Evolutionary conservation across 1,140 invertebrate genomes (phyloP).

Genomic region (Hylaeus volcanicus): DNA sequence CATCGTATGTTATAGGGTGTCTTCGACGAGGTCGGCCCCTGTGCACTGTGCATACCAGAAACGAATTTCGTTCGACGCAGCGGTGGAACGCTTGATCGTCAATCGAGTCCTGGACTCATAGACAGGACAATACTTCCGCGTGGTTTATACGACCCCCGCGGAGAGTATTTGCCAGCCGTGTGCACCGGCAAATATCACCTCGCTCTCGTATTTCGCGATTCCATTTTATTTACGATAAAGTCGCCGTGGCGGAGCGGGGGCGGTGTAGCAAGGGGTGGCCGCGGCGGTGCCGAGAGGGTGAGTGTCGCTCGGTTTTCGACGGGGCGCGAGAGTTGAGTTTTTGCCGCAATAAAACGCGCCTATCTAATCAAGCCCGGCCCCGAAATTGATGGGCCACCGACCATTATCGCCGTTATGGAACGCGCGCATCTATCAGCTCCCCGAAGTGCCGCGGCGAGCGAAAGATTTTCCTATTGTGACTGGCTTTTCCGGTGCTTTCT

Average conservation of each 20-base stretch:
- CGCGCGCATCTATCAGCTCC: slow-evolving; percentile 56
- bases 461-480: slow-evolving; percentile 52
- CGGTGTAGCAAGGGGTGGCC: neutral
- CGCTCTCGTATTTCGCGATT: slow-evolving; percentile 68
- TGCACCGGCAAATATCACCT: slow-evolving; percentile 51
- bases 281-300: neutral
- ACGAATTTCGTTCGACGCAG: neutral
- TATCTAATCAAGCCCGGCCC: slow-evolving; percentile 71
- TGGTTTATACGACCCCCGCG: slow-evolving; percentile 54
- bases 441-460: slow-evolving; percentile 27
- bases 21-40: neutral
- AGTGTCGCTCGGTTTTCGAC: slow-evolving; percentile 62
- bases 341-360: slow-evolving; percentile 69
- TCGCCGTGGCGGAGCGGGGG: slow-evolving; percentile 46
- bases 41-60: too few species aligned
- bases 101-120: slow-evolving; percentile 43
- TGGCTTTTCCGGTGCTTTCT: slow-evolving; percentile 33
- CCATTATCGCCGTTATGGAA: slow-evolving; percentile 67
- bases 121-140: slow-evolving; percentile 55
- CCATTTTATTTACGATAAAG: slow-evolving; percentile 75
- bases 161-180: slow-evolving; percentile 52
- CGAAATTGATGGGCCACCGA: slow-evolving; percentile 60
- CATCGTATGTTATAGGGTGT: too few species aligned
- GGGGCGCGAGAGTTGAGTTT: slow-evolving; percentile 53
- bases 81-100: slow-evolving; percentile 37